Percentiles rank a stretch among this genome's conserved stretches.
phyloP scores from a whole-genome alignment of 2,113 vertebrate genomes.

The Gasterosteus nipponicus region DNA sequence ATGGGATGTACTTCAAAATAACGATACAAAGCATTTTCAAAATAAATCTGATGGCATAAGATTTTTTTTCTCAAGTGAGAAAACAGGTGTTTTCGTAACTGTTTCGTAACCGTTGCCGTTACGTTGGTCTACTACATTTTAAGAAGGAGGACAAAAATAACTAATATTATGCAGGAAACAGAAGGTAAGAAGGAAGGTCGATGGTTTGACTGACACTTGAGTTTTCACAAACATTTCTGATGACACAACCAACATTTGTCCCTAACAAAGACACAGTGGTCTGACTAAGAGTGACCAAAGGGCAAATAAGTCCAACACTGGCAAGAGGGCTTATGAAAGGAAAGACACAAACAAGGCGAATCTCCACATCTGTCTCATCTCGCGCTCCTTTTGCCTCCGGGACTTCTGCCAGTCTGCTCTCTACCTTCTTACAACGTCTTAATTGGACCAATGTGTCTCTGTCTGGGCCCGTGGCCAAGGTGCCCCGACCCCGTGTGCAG shows the following conservation, averaged over 20 bases:
- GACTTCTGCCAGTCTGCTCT: constrained; percentile 42
- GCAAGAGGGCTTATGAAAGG: neutral
- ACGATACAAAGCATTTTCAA: neutral
- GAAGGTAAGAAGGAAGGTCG: neutral
- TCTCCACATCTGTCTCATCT: constrained; percentile 40
- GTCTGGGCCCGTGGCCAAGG: constrained; percentile 56
- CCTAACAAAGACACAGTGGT: constrained; percentile 52
- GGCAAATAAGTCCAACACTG: constrained; percentile 9
- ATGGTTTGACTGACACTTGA: neutral
- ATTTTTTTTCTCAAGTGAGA: neutral
- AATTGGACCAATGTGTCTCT: constrained; percentile 64
- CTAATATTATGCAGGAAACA: neutral
- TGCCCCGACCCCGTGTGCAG: constrained; percentile 30
- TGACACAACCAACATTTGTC: constrained; percentile 32
- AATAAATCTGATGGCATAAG: neutral
- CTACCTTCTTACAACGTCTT: constrained; percentile 45
- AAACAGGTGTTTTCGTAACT: neutral
- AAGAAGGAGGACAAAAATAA: neutral
- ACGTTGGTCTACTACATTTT: neutral
- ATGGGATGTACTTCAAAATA: neutral
- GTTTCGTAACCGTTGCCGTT: neutral
- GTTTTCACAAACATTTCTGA: constrained; percentile 12
- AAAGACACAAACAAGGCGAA: constrained; percentile 8
- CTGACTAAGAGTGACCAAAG: constrained; percentile 56
- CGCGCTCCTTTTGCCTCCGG: constrained; percentile 41